Evolutionary conservation across 2,797 vertebrate genomes (phyloP).

Genomic region (Poecilia velifera): DNA sequence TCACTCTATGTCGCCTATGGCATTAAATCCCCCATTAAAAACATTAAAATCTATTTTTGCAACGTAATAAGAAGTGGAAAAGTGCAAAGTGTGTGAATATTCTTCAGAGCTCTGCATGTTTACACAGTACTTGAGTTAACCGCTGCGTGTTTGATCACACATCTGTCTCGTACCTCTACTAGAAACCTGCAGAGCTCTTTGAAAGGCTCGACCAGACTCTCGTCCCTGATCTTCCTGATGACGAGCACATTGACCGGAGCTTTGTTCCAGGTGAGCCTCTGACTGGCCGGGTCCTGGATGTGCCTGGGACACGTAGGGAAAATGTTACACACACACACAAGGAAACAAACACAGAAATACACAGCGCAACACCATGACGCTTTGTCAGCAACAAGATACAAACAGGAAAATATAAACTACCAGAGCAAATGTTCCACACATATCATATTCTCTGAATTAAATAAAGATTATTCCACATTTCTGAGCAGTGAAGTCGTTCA

Average conservation of each 20-base stretch:
- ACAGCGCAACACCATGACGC: not conserved
- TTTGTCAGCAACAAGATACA: not conserved
- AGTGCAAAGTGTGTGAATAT: not conserved
- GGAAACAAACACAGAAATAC: slow-evolving; percentile 10
- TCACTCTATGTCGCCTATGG: not conserved
- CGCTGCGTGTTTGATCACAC: not conserved
- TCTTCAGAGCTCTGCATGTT: not conserved
- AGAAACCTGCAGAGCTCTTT: slow-evolving; percentile 86
- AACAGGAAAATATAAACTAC: not conserved
- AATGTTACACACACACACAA: not conserved
- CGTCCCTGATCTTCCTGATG: slow-evolving; percentile 84
- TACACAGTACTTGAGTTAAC: not conserved
- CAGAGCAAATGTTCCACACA: slow-evolving; percentile 12
- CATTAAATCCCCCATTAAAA: not conserved
- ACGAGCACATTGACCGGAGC: slow-evolving; percentile 83
- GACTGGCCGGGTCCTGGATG: slow-evolving; percentile 86
- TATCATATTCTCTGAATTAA: slow-evolving; percentile 6
- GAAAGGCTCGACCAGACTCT: slow-evolving; percentile 83
- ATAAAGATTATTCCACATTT: slow-evolving; percentile 4
- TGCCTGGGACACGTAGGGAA: slow-evolving; percentile 73
- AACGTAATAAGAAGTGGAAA: not conserved
- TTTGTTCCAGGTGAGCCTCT: slow-evolving; percentile 85
- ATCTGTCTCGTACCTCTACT: slow-evolving; percentile 72
- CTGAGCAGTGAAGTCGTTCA: slow-evolving; percentile 27
- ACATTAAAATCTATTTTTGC: not conserved